Evolutionary conservation across 2,797 vertebrate genomes (phyloP), one percentile per base, ranked within the genome.

Genomic region (Crocodylus rhombifer): DNA sequence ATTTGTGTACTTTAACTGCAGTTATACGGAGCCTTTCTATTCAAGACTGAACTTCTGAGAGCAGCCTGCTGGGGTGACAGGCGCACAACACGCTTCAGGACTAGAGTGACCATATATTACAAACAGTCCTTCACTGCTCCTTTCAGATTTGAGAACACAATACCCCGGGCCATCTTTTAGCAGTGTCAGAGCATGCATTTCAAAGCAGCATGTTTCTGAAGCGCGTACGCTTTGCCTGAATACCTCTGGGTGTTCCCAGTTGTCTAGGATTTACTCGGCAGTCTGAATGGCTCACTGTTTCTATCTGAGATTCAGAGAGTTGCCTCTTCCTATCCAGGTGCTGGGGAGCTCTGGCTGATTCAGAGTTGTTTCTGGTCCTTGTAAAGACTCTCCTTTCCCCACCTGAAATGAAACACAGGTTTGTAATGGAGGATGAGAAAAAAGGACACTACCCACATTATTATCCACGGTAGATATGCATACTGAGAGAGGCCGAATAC

Each of bases 181-280:
- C 20, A 87, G 67, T 4, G 57, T 18, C 75, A 67, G 58, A 95
- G 84, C 71, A 91, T 64, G 79, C 14, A 78, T 76, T 95, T 91
- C 93, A 76, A 89, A 89, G 58, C 75, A 91, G 85, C 76, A 93
- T 94, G 75, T 86, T 90, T 75, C 78, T 95, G 86, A 93, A 93
- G 94, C 2, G 1, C 92, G 69, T 4, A 3, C 87, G 76, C 79
- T 94, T 76, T 86, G 83, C 87, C 94, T 94, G 87, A 89, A 90
- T 98, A 98, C 98, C 98, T 98, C 95, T 98, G 84, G 97, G 96
- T 84, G 96, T 94, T 81, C 96, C 97, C 91, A 94, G 86, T 92
- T 97, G 95, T 81, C 92, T 93, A 80, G 97, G 94, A 94, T 96
- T 98, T 93, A 96, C 94, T 94, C 87, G 95, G 96, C 86, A 90